Evolutionary conservation across 2,888 invertebrate genomes (phyloP).

Genomic region (Sylvicola fuscatus): DNA sequence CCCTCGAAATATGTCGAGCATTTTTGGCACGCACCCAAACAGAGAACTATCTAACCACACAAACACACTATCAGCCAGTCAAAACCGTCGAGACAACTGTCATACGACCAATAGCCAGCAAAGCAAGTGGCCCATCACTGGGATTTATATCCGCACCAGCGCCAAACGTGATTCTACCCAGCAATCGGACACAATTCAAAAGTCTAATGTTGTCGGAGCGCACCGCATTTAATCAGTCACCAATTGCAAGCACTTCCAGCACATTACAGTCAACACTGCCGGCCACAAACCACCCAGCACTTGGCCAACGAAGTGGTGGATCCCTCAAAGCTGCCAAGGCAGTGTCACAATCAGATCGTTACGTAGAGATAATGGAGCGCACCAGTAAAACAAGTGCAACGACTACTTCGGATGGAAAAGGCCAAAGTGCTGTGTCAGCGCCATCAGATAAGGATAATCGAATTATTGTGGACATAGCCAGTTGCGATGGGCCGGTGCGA

Average conservation of each 20-base stretch:
- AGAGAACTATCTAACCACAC: slow-evolving; percentile 17
- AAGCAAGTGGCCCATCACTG: slow-evolving; percentile 17
- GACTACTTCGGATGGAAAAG: slow-evolving; percentile 1
- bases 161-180: slow-evolving; percentile 11
- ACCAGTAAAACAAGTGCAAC: not conserved
- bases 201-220: slow-evolving; percentile 6
- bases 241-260: slow-evolving; percentile 4
- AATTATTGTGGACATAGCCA: slow-evolving; percentile 68
- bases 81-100: slow-evolving; percentile 12
- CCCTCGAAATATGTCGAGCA: slow-evolving; percentile 43
- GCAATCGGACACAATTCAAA: slow-evolving; percentile 12
- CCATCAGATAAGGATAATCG: slow-evolving; percentile 18
- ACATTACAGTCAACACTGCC: not conserved
- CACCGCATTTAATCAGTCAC: slow-evolving; percentile 2
- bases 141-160: slow-evolving; percentile 19
- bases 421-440: slow-evolving; percentile 1
- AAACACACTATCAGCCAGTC: slow-evolving; percentile 4
- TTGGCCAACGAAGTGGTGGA: too few relatives aligned
- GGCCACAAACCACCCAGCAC: too few relatives aligned
- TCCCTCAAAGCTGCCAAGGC: too few relatives aligned
- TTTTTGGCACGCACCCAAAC: slow-evolving; percentile 34
- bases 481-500: slow-evolving; percentile 76
- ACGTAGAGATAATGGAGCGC: not conserved
- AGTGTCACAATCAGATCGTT: not conserved
- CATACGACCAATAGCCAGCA: slow-evolving; percentile 35